phyloP scores from a whole-genome alignment of 1,140 invertebrate species.

The Camponotus floridanus region DNA sequence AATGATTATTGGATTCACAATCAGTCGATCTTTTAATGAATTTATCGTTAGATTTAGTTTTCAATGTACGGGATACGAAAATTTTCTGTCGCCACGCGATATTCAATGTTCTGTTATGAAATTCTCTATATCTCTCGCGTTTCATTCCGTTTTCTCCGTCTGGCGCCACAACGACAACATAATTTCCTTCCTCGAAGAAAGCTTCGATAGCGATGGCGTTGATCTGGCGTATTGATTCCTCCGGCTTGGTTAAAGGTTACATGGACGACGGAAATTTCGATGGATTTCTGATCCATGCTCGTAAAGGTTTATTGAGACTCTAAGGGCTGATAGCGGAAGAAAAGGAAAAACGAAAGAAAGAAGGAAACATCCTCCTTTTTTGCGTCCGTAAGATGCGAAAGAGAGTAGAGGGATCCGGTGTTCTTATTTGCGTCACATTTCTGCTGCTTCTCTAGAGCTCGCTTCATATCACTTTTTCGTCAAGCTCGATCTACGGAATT shows the following conservation, averaged over 20 bases:
- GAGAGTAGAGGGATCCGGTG: not conserved
- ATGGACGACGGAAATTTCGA: conserved; percentile 60
- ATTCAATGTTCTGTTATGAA: conserved; percentile 35
- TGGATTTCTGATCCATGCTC: conserved; percentile 64
- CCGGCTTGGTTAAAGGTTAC: conserved; percentile 63
- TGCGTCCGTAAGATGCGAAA: not conserved
- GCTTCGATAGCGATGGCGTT: conserved; percentile 41
- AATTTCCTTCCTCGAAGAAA: conserved; percentile 48
- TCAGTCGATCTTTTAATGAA: not conserved
- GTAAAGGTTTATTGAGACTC: conserved; percentile 66
- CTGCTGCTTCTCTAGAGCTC: too few species aligned
- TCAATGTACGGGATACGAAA: not conserved
- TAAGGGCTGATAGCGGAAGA: conserved; percentile 32
- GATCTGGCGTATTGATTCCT: conserved; percentile 66
- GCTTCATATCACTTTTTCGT: conserved; percentile 23
- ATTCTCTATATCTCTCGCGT: conserved; percentile 10
- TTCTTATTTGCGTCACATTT: conserved; percentile 3
- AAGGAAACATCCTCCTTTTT: conserved; percentile 8
- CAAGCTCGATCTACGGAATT: conserved; percentile 46
- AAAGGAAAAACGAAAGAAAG: not conserved
- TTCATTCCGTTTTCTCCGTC: conserved; percentile 6
- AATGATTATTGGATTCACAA: not conserved
- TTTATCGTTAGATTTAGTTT: conserved; percentile 31
- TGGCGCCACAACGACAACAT: conserved; percentile 48
- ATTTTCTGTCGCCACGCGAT: not conserved